Percentiles rank a stretch among this genome's conserved stretches.
Evolutionary conservation across 2,113 vertebrate species (phyloP).

Genomic region (Cnemophilus loriae): DNA sequence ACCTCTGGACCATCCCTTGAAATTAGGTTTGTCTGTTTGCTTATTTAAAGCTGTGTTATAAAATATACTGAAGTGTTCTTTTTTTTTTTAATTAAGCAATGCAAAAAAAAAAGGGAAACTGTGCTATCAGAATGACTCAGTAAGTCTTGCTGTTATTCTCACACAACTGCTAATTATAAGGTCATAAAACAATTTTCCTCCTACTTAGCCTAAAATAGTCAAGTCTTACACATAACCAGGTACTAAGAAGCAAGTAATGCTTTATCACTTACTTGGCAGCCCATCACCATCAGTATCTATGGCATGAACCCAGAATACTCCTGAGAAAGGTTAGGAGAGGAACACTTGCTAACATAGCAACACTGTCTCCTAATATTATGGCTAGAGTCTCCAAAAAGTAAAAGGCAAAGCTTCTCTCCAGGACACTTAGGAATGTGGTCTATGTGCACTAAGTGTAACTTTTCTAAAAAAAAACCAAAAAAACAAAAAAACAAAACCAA

Average conservation of each 20-base stretch:
- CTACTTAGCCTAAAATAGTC: slow-evolving; percentile 12
- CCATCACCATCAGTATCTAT: neutral
- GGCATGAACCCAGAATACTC: neutral
- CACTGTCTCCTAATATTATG: neutral
- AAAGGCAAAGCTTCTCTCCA: neutral
- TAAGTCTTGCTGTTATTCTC: neutral
- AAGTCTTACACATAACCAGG: neutral
- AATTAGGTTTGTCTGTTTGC: neutral
- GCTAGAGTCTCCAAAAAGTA: neutral
- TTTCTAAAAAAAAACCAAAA: neutral
- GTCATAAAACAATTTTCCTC: slow-evolving; percentile 19
- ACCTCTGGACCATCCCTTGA: neutral
- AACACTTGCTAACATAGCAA: neutral
- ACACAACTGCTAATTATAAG: slow-evolving; percentile 7
- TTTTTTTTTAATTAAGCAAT: neutral
- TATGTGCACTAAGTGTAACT: neutral
- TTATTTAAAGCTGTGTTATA: slow-evolving; percentile 18
- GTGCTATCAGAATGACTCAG: slow-evolving; percentile 10
- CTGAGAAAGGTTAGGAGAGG: neutral
- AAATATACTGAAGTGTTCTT: neutral
- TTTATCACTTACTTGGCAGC: neutral
- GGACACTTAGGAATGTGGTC: neutral
- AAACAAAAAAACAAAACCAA: neutral
- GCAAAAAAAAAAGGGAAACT: neutral
- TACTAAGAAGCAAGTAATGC: neutral